phyloP scores from a whole-genome alignment of 2,113 vertebrate genomes.

The Gallinago paraguaiae region DNA sequence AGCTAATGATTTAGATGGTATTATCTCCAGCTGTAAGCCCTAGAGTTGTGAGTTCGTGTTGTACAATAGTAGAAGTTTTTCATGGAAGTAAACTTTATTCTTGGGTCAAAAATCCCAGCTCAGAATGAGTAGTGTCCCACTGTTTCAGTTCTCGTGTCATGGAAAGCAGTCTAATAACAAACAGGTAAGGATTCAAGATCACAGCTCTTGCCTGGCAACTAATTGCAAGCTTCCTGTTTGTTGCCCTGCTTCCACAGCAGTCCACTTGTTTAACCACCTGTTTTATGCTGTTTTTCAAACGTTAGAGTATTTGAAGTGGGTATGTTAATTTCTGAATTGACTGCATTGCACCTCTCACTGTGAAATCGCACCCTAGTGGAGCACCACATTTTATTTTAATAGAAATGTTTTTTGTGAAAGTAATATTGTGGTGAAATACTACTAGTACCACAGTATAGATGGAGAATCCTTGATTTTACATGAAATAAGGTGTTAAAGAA shows the following conservation, averaged over 20 bases:
- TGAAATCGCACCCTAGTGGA: not conserved
- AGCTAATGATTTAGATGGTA: not conserved
- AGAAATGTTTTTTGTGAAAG: not conserved
- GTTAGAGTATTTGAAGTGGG: not conserved
- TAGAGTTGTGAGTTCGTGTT: not conserved
- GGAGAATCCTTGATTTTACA: not conserved
- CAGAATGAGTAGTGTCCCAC: not conserved
- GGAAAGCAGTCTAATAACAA: not conserved
- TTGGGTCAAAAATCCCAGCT: not conserved
- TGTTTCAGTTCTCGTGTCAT: not conserved
- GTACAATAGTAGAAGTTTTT: not conserved
- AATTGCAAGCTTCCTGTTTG: not conserved
- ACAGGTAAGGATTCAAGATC: not conserved
- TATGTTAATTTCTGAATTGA: not conserved
- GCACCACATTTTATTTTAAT: not conserved
- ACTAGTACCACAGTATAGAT: not conserved
- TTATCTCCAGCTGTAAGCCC: not conserved
- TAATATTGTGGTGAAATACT: not conserved
- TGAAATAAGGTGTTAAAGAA: not conserved
- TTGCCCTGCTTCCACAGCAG: not conserved
- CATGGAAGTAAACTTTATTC: not conserved
- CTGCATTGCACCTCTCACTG: not conserved
- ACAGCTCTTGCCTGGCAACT: not conserved
- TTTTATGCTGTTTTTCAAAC: not conserved
- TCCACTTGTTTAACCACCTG: not conserved